Percentiles rank a stretch among this genome's conserved stretches.
phyloP scores from a whole-genome alignment of 2,113 vertebrate genomes.

The Erythrocebus patas region DNA sequence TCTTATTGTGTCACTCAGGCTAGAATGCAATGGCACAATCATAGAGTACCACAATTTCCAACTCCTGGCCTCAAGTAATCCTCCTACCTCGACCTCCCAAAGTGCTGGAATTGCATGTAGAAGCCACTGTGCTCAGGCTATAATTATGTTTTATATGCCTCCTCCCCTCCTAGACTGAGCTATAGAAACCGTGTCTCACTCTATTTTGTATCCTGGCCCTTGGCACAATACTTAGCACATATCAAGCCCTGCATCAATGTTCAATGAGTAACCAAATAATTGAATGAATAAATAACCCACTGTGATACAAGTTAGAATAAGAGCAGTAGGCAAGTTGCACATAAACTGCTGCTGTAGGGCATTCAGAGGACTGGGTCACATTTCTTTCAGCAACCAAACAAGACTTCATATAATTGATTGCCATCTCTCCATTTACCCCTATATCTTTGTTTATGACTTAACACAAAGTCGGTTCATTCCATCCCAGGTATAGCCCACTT shows the following conservation, averaged over 20 bases:
- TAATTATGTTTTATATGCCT: neutral
- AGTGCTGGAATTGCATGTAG: too few relatives aligned
- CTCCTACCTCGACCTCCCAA: neutral
- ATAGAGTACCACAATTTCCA: neutral
- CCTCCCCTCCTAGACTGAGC: neutral
- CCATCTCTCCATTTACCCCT: neutral
- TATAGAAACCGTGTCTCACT: neutral
- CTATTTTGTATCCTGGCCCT: neutral
- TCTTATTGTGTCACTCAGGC: neutral
- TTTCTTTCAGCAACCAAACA: neutral
- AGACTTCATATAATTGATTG: neutral
- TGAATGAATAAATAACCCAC: neutral
- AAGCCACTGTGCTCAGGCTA: neutral
- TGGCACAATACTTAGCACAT: neutral
- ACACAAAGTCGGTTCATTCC: neutral
- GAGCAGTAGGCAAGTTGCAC: neutral
- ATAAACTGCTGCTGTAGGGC: neutral
- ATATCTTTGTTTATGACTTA: neutral
- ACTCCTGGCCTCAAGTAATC: neutral
- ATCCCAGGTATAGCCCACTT: neutral
- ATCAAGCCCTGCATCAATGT: neutral
- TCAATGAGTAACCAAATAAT: neutral
- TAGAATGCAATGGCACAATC: neutral
- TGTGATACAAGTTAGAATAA: neutral
- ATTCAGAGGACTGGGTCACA: neutral